These are phyloP conservation scores for Hydrophis major DNA, from an alignment of 2,797 vertebrate genomes.

Conservation along the genomic window DNA sequence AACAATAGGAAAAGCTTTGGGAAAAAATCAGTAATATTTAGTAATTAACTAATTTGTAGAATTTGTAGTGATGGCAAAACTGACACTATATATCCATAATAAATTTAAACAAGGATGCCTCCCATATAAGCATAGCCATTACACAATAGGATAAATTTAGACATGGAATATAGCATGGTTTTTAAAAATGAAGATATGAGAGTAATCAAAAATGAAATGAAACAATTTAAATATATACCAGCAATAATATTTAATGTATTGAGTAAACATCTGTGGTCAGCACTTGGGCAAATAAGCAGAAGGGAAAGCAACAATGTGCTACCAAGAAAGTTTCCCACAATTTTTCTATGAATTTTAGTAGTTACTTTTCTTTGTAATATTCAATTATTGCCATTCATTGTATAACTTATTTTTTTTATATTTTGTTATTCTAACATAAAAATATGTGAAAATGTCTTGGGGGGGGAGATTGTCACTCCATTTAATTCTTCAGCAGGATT, in stretches of 20 bases:
- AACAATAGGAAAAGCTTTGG: neutral
- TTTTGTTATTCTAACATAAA: neutral
- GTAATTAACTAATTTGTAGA: neutral
- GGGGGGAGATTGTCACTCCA: neutral
- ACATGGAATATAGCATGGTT: neutral
- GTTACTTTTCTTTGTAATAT: neutral
- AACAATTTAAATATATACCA: neutral
- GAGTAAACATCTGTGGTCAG: neutral
- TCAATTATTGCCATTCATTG: neutral
- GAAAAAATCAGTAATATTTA: neutral
- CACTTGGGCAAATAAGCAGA: neutral
- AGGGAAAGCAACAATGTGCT: neutral
- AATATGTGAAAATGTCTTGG: neutral
- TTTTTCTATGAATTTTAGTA: neutral
- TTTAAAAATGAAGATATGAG: neutral
- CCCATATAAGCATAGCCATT: neutral
- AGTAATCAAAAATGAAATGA: neutral
- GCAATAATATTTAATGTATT: neutral
- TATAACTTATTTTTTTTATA: neutral
- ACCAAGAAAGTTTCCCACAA: neutral
- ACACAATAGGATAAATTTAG: neutral
- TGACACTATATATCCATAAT: neutral
- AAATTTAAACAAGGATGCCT: neutral
- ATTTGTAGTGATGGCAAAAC: neutral
- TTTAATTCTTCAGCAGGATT: neutral